A percentile compares a stretch with the other conserved stretches of the same genome.
Evolutionary conservation across 2,113 vertebrate genomes (phyloP).

Genomic region (Herpailurus yagouaroundi): DNA sequence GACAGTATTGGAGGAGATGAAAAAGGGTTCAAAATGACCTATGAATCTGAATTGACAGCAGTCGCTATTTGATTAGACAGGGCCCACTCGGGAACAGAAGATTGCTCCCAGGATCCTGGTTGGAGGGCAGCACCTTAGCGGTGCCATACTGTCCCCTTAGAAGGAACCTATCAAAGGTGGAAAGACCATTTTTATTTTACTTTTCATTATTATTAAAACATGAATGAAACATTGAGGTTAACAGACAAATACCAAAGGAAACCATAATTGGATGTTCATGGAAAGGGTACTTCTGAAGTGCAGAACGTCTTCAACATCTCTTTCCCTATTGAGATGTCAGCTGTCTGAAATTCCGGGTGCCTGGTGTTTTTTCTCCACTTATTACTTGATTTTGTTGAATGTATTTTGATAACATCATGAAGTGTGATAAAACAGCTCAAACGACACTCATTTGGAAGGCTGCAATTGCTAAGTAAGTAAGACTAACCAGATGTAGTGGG

Average conservation of each 20-base stretch:
- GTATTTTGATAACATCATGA: constrained; percentile 33
- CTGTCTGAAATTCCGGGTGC: not conserved
- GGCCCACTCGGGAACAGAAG: not conserved
- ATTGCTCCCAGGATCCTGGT: not conserved
- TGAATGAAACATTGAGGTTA: not conserved
- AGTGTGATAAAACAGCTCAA: not conserved
- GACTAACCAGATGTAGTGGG: not conserved
- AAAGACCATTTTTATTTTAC: not conserved
- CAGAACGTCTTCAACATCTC: not conserved
- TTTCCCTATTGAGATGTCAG: not conserved
- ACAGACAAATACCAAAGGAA: not conserved
- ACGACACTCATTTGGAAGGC: not conserved
- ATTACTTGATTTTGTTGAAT: not conserved
- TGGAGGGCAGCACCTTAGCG: not conserved
- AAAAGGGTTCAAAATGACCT: not conserved
- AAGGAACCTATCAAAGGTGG: not conserved
- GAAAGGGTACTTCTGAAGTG: not conserved
- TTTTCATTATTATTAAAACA: not conserved
- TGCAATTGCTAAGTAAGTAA: not conserved
- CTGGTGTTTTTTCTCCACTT: not conserved
- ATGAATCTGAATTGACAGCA: not conserved
- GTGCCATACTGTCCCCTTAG: not conserved
- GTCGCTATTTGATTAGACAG: not conserved
- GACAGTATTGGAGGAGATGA: too few species aligned
- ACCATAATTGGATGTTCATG: not conserved